Base-by-base conservation (phyloP, 2,888 invertebrate species). In the Ectemnius cavifrons region DNA sequence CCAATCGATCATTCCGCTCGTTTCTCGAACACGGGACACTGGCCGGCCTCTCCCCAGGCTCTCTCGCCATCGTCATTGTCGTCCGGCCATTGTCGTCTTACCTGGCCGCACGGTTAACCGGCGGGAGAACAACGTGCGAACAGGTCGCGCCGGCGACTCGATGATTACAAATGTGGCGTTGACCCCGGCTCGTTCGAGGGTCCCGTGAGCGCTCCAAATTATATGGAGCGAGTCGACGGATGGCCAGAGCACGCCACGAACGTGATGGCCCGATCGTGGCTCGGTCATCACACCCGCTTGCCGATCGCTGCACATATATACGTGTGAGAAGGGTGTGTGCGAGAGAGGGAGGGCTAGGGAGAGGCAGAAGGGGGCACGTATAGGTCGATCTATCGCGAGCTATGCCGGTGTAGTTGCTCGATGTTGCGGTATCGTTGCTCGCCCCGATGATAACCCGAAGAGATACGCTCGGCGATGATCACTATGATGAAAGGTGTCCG, bases 131-230 rank as follows among this genome's bases (percentile, higher is more conserved):
- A 88, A 87, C 87, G 87, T 87, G 87, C 88, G 88, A 89, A 88
- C 86, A 89, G 85, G 86, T 86, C 88, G 87, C 87, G 86, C 87
- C 88, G 88, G 87, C 87, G 83, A 83, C 82, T 70, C 80, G 85
- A 87, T 86, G 87, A 89, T 89, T 89, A 88, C 88, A 89, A 89
- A 89, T 87, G 87, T 86, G 85, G 85, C 85, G 86, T 87, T 88
- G 89, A 89, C 88, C 89, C 82, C 84, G 81, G 83, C 37, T 85
- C 81, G 84, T 88, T 89, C 83, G 86, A 83, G 87, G 89, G 88
- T 89, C 89, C 88, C 86, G 86, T 87, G 88, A 88, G 87, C 86
- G 87, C 86, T 87, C 89, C 86, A 89, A 89, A 89, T 89, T 88
- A 89, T 89, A 89, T 88, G 86, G 89, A 89, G 89, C 87, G 88